A percentile compares a stretch with the other conserved stretches of the same genome.
These are phyloP conservation scores for Cydia pomonella DNA, from an alignment of 1,140 invertebrate species.

Conservation along the genomic window DNA sequence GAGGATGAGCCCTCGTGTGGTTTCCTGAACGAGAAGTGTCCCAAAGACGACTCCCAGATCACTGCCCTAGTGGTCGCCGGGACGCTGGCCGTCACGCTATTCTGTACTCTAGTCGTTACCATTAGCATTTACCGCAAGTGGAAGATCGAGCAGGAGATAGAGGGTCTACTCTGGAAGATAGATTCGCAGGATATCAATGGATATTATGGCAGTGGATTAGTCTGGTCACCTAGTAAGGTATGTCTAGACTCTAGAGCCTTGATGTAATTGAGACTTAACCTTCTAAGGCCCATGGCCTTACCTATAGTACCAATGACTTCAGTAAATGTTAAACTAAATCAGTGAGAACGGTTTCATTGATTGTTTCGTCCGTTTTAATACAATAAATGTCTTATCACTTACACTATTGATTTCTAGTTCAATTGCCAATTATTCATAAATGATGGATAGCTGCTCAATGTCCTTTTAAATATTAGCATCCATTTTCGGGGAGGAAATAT, in stretches of 20 bases:
- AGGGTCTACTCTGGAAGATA: conserved; percentile 98
- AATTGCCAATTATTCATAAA: too few relatives aligned
- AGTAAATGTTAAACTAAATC: too few relatives aligned
- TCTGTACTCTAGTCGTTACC: conserved; percentile 90
- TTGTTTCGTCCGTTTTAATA: too few relatives aligned
- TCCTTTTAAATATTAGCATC: too few relatives aligned
- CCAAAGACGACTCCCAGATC: conserved; percentile 88
- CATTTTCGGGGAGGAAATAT: too few relatives aligned
- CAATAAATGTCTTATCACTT: too few relatives aligned
- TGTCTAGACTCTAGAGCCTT: conserved; percentile 40
- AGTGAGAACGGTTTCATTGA: too few relatives aligned
- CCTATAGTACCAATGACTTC: too few relatives aligned
- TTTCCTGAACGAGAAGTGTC: conserved; percentile 91
- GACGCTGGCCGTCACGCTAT: conserved; percentile 87
- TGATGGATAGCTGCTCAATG: too few relatives aligned
- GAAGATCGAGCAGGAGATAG: conserved; percentile 99
- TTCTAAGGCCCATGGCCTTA: too few relatives aligned
- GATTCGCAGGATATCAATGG: conserved; percentile 90
- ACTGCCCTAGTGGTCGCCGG: conserved; percentile 88
- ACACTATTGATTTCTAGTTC: too few relatives aligned
- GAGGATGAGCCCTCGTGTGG: conserved; percentile 96
- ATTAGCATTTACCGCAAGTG: conserved; percentile 96
- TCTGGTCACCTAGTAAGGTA: conserved; percentile 92
- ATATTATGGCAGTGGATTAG: conserved; percentile 87
- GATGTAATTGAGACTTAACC: too few relatives aligned